These are phyloP conservation scores for Monochamus saltuarius DNA, from an alignment of 1,140 invertebrate genomes.

Conservation along the genomic window DNA sequence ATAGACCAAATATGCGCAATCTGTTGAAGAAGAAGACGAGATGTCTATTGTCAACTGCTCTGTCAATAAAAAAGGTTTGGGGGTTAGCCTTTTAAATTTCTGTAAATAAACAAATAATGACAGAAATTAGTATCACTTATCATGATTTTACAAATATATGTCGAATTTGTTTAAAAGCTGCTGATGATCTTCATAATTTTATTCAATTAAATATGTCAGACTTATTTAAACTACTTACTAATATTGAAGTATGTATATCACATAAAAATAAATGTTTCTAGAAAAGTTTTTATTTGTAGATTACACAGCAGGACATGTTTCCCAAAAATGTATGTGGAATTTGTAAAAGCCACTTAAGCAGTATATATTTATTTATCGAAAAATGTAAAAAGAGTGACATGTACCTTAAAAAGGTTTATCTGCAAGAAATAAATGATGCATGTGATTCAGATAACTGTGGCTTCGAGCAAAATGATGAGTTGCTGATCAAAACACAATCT, in stretches of 20 bases:
- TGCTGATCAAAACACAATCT: background rate
- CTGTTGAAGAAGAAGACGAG: no score
- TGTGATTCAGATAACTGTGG: background rate
- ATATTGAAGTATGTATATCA: background rate
- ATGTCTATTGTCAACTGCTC: no score
- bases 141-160: conserved; percentile 6
- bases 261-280: background rate
- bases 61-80: no score
- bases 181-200: background rate
- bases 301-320: background rate
- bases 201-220: background rate
- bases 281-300: background rate
- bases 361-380: background rate
- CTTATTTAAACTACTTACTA: background rate
- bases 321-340: conserved; percentile 3
- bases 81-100: no score
- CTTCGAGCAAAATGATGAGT: background rate
- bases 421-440: background rate
- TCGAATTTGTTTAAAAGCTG: background rate
- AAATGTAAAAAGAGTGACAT: background rate
- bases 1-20: no score
- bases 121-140: no score
- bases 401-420: background rate
- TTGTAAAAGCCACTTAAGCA: background rate
- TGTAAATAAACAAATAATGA: no score